Conservation (phyloP, 2,113 vertebrate species). For the Phylloscopus whistleri region DNA sequence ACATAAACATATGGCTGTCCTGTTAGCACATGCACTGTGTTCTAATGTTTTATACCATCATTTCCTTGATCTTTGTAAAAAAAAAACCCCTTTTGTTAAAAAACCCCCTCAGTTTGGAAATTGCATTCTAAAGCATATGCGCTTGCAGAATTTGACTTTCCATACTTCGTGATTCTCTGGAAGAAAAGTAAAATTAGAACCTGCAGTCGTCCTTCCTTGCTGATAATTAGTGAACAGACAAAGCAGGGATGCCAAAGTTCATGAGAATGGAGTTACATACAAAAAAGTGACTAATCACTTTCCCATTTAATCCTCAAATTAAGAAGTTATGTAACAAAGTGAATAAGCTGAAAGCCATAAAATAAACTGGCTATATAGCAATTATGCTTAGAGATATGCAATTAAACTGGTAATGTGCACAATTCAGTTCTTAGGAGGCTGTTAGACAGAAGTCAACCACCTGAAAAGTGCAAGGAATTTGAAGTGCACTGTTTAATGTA, state of each 20-base stretch:
- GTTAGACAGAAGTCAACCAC: neutral
- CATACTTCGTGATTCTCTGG: neutral
- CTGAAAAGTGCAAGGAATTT: neutral
- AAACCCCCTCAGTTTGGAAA: neutral
- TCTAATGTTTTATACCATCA: neutral
- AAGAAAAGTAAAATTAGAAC: neutral
- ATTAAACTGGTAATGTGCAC: neutral
- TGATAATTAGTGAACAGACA: neutral
- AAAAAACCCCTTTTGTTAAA: neutral
- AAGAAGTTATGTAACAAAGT: neutral
- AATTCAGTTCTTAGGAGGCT: neutral
- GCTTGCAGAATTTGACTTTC: neutral
- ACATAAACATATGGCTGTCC: neutral
- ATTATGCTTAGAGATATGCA: neutral
- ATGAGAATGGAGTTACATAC: accelerated
- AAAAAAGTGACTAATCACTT: neutral
- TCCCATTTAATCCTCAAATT: neutral
- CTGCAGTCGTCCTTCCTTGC: neutral
- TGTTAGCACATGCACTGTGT: neutral
- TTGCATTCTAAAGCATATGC: neutral
- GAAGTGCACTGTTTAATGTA: neutral
- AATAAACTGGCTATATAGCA: neutral
- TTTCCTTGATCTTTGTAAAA: neutral
- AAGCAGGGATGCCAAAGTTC: neutral
- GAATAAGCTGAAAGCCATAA: neutral